Evolutionary conservation across 2,113 vertebrate genomes (phyloP), one percentile per base, ranked within the genome.

Genomic region (Oostethus manadensis): DNA sequence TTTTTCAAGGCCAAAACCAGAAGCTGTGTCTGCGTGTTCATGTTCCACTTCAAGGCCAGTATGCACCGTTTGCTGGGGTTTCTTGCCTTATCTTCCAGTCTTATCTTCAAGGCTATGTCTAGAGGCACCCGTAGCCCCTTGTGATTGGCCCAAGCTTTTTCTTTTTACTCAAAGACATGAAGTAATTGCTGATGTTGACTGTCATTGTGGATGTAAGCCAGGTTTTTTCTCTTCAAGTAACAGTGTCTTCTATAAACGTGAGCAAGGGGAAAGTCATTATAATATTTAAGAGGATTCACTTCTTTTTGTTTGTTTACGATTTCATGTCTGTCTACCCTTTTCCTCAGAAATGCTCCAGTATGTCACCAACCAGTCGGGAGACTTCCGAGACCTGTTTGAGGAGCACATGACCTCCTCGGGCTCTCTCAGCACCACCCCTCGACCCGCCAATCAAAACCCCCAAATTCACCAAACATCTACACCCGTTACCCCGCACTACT

Each of bases 291-390:
- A 26, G 2, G 23, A 26, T 3, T 3, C 23, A 26, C 23, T 26
- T 5, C 5, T 26, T 26, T 26, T 26, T 5, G 2, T 26, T 26
- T 26, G 23, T 26, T 26, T 26, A 26, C 5, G 23, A 26, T 1
- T 7, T 33, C 29, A 4, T 33, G 5, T 33, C 29, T 8, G 29
- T 33, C 29, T 33, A 5, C 17, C 14, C 9, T 1, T 59, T 6
- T 60, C 56, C 54, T 71, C 90, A 99, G 97, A 98, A 80, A 98
- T 99, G 95, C 89, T 99, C 70, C 94, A 98, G 89, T 98, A 98
- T 10, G 95, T 98, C 87, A 98, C 92, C 84, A 98, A 96, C 80
- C 95, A 98, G 79, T 92, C 91, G 44, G 95, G 93, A 4, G 96
- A 99, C 70, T 98, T 99, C 43, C 89, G 94, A 0, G 97, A 99